Percentiles rank a stretch among this genome's conserved stretches.
phyloP scores from a whole-genome alignment of 1,140 invertebrate species.

The Calephelis virginiensis region DNA sequence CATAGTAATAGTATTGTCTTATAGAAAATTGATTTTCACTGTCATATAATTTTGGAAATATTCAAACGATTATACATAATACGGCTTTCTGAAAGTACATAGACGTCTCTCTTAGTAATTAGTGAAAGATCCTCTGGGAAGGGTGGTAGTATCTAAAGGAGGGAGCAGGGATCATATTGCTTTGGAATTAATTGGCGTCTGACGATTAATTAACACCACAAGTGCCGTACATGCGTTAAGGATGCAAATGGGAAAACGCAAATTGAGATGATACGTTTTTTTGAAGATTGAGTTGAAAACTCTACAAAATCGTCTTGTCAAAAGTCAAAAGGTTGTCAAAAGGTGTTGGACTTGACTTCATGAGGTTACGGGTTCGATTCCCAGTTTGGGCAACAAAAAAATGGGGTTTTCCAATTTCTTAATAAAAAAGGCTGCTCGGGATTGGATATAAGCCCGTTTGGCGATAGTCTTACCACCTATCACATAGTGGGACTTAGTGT shows the following conservation, averaged over 20 bases:
- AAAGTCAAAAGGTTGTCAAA: no score
- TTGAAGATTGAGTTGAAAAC: no score
- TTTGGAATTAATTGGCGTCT: constrained; percentile 73
- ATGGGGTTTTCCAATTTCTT: no score
- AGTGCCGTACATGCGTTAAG: constrained; percentile 11
- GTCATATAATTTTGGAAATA: neutral
- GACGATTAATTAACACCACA: constrained; percentile 69
- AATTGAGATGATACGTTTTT: neutral
- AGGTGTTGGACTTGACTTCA: no score
- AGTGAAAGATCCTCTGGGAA: constrained; percentile 28
- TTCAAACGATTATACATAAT: neutral
- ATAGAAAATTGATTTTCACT: neutral
- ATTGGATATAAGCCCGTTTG: no score
- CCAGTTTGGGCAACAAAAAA: no score
- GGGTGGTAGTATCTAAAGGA: constrained; percentile 24
- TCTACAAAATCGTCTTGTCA: no score
- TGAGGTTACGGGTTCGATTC: no score
- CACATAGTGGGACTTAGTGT: no score
- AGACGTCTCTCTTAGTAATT: constrained; percentile 48
- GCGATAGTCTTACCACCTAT: no score
- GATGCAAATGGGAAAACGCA: neutral
- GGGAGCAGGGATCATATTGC: constrained; percentile 67
- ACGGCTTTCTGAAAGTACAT: constrained; percentile 23
- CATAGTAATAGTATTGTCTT: no score
- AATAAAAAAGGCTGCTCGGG: no score